phyloP scores from a whole-genome alignment of 2,888 invertebrate species.

The Drosophila atripex region DNA sequence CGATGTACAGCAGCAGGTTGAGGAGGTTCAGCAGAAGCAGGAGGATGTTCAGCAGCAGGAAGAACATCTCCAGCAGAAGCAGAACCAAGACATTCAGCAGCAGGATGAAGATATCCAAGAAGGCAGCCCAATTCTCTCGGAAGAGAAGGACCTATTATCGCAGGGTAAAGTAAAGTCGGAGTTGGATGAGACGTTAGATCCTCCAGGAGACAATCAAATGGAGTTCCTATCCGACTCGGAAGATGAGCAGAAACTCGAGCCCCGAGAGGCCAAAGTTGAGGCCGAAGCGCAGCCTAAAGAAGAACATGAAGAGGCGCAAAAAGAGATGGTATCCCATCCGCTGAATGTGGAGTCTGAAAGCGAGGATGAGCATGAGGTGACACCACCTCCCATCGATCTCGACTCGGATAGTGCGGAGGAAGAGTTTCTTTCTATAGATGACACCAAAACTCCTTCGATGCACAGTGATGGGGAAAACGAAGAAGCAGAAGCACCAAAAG shows the following conservation, averaged over 20 bases:
- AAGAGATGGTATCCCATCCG: not conserved
- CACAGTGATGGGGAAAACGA: not conserved
- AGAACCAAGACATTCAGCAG: not conserved
- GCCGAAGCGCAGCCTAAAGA: not conserved
- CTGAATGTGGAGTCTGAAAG: conserved; percentile 5
- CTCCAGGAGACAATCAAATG: conserved; percentile 7
- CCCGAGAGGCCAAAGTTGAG: not conserved
- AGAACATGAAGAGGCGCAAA: not conserved
- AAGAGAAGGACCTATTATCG: not conserved
- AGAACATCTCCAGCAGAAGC: not conserved
- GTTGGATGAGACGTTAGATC: not conserved
- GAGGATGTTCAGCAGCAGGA: too few relatives aligned
- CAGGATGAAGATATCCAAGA: not conserved
- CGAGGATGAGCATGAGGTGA: not conserved
- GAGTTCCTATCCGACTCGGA: conserved; percentile 9
- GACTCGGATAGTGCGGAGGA: conserved; percentile 16
- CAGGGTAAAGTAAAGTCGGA: conserved; percentile 4
- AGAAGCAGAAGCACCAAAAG: not conserved
- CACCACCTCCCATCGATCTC: conserved; percentile 15
- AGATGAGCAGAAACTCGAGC: not conserved
- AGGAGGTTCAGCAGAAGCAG: too few relatives aligned
- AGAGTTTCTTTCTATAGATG: conserved; percentile 22
- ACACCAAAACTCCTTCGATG: conserved; percentile 12
- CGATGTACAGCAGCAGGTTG: too few relatives aligned
- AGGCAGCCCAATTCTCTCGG: not conserved